Percentiles rank a stretch among this genome's conserved stretches.
phyloP scores from a whole-genome alignment of 2,888 invertebrate species.

The Gasteruption jaculator region DNA sequence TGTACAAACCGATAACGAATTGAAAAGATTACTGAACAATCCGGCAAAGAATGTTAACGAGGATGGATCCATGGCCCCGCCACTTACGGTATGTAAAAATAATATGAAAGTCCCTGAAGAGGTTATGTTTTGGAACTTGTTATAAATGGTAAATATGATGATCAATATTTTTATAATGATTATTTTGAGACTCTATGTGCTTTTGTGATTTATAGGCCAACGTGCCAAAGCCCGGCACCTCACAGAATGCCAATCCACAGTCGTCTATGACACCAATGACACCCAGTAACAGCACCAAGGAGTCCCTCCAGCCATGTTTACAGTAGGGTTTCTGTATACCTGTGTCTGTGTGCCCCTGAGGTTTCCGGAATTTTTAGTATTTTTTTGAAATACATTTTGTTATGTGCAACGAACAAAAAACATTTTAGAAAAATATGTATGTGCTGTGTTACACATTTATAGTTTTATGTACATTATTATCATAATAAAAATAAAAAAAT shows the following conservation, averaged over 20 bases:
- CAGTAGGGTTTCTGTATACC: too few species aligned
- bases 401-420: too few species aligned
- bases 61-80: constrained; percentile 44
- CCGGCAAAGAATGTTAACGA: constrained; percentile 39
- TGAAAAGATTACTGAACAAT: constrained; percentile 37
- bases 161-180: constrained; percentile 4
- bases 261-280: constrained; percentile 35
- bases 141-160: constrained; percentile 3
- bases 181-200: constrained; percentile 7
- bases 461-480: too few species aligned
- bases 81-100: constrained; percentile 36
- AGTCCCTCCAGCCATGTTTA: constrained; percentile 40
- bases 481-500: too few species aligned
- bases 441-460: too few species aligned
- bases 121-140: neutral
- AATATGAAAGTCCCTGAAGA: too few species aligned
- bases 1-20: constrained; percentile 35
- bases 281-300: constrained; percentile 35
- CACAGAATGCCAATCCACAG: constrained; percentile 40
- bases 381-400: too few species aligned
- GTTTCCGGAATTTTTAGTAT: too few species aligned
- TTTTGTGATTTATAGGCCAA: constrained; percentile 33
- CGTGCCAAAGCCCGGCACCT: constrained; percentile 40
- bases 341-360: too few species aligned
- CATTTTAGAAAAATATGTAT: too few species aligned